Evolutionary conservation across 2,113 vertebrate species (phyloP), one percentile per base, ranked within the genome.

Genomic region (Brachypodius melanocephalos): DNA sequence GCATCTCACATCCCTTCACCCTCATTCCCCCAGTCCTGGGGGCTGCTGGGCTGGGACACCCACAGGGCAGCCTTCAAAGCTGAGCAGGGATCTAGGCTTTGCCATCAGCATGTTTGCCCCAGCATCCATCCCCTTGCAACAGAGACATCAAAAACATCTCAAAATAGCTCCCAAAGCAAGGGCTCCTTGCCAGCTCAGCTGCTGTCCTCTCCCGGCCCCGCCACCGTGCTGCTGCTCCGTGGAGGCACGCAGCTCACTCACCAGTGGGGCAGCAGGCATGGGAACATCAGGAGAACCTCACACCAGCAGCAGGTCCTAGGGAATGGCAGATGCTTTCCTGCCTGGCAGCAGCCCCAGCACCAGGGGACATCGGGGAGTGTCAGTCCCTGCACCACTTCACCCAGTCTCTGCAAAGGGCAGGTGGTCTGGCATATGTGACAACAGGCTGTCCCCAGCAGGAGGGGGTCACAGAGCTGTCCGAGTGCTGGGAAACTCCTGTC

Each of bases 81-180:
- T 22, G 48, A 68, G 69, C 74, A 48, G n/a, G 67, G 72, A 83
- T 28, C 61, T 94, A 2, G 86, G 68, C 92, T 96, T 61, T 49
- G 69, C 66, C 78, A 42, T 91, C 94, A 80, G 5, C 7, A 78
- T 1, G 36, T 26, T 88, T 28, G 1, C 71, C 78, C 85, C 90
- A 84, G 86, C 94, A 89, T 89, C 85, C 91, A 88, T 91, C 89
- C 89, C 75, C 75, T 82, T 94, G 95, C 87, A 74, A 87, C 57
- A 72, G 89, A 96, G 77, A 92, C 91, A 95, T 95, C 92, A 96
- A 82, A 96, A 95, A 58, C 92, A 85, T 80, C 96, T 90, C 91
- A 96, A 97, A 97, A 97, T 96, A 96, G 84, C 95, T 95, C 81
- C 61, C 4, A 0, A 79, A 66, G 84, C 68, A 38, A 88, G 85